Evolutionary conservation across 2,888 invertebrate genomes (phyloP).

Genomic region (Caenorhabditis plicata): DNA sequence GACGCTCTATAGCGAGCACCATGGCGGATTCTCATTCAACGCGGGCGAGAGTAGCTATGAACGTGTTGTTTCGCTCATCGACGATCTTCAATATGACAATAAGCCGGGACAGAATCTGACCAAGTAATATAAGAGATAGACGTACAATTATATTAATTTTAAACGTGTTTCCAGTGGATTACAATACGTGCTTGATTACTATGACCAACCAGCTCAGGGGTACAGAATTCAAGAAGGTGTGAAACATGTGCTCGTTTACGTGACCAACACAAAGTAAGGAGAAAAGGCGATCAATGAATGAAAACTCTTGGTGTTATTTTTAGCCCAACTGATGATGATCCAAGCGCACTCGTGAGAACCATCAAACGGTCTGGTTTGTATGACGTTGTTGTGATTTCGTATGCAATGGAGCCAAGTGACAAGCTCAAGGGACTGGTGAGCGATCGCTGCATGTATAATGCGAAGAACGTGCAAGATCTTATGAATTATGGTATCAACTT

Average conservation of each 20-base stretch:
- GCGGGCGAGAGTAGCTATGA: conserved; percentile 26
- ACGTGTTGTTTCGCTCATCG: conserved; percentile 12
- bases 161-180: conserved; percentile 22
- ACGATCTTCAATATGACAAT: conserved; percentile 19
- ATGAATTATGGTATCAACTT: conserved; percentile 41
- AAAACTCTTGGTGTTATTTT: no score
- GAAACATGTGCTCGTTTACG: conserved; percentile 48
- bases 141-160: no score
- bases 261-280: conserved; percentile 43
- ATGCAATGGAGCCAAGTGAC: conserved; percentile 24
- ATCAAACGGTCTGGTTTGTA: conserved; percentile 37
- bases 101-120: conserved; percentile 38
- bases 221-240: conserved; percentile 35
- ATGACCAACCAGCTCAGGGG: conserved; percentile 29
- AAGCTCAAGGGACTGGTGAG: conserved; percentile 26
- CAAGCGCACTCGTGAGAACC: conserved; percentile 21
- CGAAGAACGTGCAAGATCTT: conserved; percentile 27
- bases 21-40: conserved; percentile 37
- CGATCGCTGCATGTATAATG: conserved; percentile 29
- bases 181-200: conserved; percentile 30
- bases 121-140: no score
- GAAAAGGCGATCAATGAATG: neutral
- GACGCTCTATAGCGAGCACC: conserved; percentile 22
- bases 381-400: conserved; percentile 43
- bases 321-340: conserved; percentile 50